Base-by-base conservation (phyloP, 2,113 vertebrate species). In the Menura novaehollandiae region DNA sequence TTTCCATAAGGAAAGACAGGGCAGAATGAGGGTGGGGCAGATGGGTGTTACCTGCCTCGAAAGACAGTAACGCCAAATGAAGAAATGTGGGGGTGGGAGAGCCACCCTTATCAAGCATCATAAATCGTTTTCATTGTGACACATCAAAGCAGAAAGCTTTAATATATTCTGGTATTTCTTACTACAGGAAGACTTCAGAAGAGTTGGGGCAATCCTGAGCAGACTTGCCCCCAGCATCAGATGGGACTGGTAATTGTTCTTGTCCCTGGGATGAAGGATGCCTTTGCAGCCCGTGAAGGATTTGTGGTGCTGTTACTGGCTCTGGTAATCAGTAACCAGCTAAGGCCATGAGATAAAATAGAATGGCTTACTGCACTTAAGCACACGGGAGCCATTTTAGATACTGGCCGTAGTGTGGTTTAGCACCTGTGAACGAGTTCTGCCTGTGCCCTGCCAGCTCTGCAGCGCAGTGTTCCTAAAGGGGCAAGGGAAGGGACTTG, bases 101-200 rank as follows among this genome's bases (percentile, higher is more conserved):
- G 32, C 19, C 58, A 73, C 32, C 37, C 58, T 94, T 89, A 81
- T 37, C 93, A 78, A 27, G 11, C 32, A 39, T 20, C 64, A 27
- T 49, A 71, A 80, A 69, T 53, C 1, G 2, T 46, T 74, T 69
- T 75, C 46, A 51, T 27, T 82, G 85, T 85, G 85, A 53, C 30
- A 77, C 41, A 91, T 85, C 78, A 73, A 58, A 95, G 84, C 28
- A 58, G 83, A 93, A 85, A 69, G 56, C 62, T 83, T 24, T 46
- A 46, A 37, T 44, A 49, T n/a, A 43, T 39, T 46, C 80, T 43
- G 26, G 21, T 43, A 66, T 85, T 81, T 66, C 78, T 94, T 88
- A 62, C 81, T 71, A 10, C 35, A 75, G 88, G 39, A 81, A 74
- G 43, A 33, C 52, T 72, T 78, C 13, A 37, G 49, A 53, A 80